Evolutionary conservation across 2,888 invertebrate genomes (phyloP), one percentile per base, ranked within the genome.

Genomic region (Argyra leucocephala): DNA sequence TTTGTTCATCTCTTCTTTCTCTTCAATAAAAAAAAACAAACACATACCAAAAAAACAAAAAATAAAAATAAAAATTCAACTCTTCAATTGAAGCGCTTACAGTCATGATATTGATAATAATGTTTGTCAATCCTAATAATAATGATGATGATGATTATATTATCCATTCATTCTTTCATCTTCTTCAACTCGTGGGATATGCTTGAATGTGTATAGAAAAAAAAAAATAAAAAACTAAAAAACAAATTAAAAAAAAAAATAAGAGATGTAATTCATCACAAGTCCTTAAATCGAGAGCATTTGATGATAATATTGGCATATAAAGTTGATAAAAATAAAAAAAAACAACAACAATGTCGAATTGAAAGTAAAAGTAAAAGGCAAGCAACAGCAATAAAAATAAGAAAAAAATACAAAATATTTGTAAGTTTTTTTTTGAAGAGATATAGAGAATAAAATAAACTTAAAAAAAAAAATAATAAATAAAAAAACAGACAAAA

Each of bases 381-480:
- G 70, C 69, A 67, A 67, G 68, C 67, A 69, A 66, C 65, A 64
- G 63, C 62, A 70, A 70, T 67, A 67, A 63, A 67, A 69, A 67
- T 63, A 61, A 48, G 57, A 63, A 58, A 22, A 61, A 37, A 63
- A 64, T 37, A 66, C 26, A 65, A 59, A 83, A 63, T n/a, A n/a
- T n/a, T n/a, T n/a, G n/a, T n/a, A n/a, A n/a, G n/a, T n/a, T n/a
- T n/a, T n/a, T n/a, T n/a, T 64, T 22, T 57, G 24, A 63, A 48
- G 64, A 63, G 66, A 65, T 24, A 58, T 22, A 62, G 66, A 64
- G 66, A 23, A 64, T 65, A 63, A 70, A 71, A 69, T 70, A 69
- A 69, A 66, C 67, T 69, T 66, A 71, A 72, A 75, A 76, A 72
- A 31, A 31, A 48, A 48, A 48, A 18, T 37, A 9, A 37, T 37